phyloP scores from a whole-genome alignment of 30 jellyfish, hydroid and myxozoan species.

The Chironex yamaguchii region DNA sequence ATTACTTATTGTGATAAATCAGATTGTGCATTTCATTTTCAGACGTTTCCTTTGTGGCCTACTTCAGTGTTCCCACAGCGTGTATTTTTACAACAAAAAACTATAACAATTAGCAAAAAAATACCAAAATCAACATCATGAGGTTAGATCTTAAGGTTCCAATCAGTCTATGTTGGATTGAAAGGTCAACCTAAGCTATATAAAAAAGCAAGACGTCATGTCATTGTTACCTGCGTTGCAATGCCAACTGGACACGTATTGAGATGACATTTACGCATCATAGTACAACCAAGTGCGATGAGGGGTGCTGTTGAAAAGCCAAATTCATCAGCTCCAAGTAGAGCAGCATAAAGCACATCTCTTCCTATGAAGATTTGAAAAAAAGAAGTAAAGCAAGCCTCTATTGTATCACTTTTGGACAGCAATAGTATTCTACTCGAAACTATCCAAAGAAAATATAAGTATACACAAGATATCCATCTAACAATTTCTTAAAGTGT shows the following conservation, averaged over 20 bases:
- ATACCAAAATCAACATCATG: background rate
- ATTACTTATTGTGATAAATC: too few species aligned
- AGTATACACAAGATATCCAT: too few species aligned
- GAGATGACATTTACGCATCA: constrained; percentile 89
- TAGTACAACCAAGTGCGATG: constrained; percentile 89
- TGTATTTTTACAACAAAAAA: too few species aligned
- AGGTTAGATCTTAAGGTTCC: background rate
- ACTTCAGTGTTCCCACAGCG: too few species aligned
- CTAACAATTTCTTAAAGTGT: too few species aligned
- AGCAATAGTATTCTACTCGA: too few species aligned
- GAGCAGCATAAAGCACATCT: constrained; percentile 75
- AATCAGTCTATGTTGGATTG: background rate
- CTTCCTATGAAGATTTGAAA: constrained; percentile 35
- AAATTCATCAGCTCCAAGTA: constrained; percentile 87
- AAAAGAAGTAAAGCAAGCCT: background rate
- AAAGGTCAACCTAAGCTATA: background rate
- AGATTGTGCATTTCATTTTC: too few species aligned
- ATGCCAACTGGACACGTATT: constrained; percentile 89
- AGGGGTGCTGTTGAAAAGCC: constrained; percentile 87
- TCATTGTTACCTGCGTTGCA: constrained; percentile 83
- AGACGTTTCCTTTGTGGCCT: too few species aligned
- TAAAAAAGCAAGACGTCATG: background rate
- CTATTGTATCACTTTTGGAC: too few species aligned
- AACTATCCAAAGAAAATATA: too few species aligned
- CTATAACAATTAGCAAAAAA: background rate